Evolutionary conservation across 64 coral and sea anemone genomes (phyloP).

Genomic region (Astreopora myriophthalma): DNA sequence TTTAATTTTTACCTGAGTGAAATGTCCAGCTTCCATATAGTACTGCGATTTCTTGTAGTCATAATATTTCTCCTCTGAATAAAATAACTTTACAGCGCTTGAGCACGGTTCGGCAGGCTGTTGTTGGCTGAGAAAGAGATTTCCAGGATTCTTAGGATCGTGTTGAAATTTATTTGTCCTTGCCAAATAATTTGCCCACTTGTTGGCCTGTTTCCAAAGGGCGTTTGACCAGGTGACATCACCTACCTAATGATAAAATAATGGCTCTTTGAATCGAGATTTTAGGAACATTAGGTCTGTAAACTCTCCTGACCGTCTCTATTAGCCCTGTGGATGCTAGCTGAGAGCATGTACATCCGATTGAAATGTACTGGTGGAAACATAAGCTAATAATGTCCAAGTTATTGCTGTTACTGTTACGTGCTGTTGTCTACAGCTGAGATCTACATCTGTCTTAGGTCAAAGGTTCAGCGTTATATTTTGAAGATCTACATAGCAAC

Average conservation of each 20-base stretch:
- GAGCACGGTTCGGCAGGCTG: not conserved
- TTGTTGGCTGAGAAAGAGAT: conserved; percentile 1
- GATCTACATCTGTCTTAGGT: no score
- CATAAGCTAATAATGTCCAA: not conserved
- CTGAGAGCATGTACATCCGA: no score
- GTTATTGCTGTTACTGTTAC: not conserved
- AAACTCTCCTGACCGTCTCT: no score
- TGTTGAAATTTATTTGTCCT: not conserved
- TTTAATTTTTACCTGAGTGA: conserved; percentile 23
- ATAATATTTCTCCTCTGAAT: conserved; percentile 24
- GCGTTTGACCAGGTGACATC: conserved; percentile 4
- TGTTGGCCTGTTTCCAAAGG: not conserved
- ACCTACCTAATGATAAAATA: not conserved
- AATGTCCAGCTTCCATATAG: not conserved
- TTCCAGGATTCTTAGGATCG: not conserved
- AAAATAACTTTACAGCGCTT: not conserved
- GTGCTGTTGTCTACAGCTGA: no score
- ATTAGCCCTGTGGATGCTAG: no score
- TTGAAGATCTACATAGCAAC: no score
- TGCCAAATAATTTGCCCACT: conserved; percentile 11
- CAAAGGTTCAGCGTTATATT: no score
- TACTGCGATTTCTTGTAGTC: conserved; percentile 3
- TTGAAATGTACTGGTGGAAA: not conserved
- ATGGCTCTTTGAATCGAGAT: not conserved
- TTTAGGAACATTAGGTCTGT: no score